Percentiles rank a stretch among this genome's conserved stretches.
phyloP scores from a whole-genome alignment of 30 jellyfish, hydroid and myxozoan genomes.

The Sanderia malayensis region DNA sequence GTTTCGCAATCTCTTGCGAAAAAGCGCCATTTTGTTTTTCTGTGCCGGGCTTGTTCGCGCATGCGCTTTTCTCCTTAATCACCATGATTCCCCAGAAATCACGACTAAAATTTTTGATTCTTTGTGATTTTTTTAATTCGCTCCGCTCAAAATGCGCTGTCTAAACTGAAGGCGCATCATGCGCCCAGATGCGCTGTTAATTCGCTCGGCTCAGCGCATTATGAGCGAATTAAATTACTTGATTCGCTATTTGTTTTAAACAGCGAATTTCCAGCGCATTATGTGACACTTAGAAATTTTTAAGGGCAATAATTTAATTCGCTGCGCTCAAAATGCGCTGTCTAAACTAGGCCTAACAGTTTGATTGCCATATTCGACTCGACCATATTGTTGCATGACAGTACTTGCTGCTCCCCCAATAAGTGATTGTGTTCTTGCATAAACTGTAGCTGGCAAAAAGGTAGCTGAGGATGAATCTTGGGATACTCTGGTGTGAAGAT shows the following conservation, averaged over 20 bases:
- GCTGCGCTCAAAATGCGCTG: too few species aligned
- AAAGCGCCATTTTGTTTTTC: conserved; percentile 6
- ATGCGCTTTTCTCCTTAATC: not conserved
- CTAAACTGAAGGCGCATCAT: conserved; percentile 14
- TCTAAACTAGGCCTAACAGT: too few species aligned
- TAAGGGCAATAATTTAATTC: too few species aligned
- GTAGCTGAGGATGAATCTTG: too few species aligned
- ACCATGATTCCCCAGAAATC: not conserved
- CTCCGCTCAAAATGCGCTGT: conserved; percentile 27
- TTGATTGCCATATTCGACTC: too few species aligned
- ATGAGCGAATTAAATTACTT: not conserved
- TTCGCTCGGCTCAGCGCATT: conserved; percentile 1
- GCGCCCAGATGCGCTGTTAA: conserved; percentile 6
- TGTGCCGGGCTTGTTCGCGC: conserved; percentile 5
- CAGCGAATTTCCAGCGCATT: not conserved
- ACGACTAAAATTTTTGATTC: not conserved
- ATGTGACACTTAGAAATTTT: not conserved
- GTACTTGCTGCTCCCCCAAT: too few species aligned
- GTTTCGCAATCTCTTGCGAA: not conserved
- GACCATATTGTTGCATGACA: too few species aligned
- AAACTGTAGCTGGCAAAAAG: too few species aligned
- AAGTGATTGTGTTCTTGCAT: too few species aligned
- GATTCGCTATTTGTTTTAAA: not conserved
- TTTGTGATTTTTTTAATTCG: not conserved
- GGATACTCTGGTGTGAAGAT: too few species aligned